These are phyloP conservation scores for Chionodraco myersi DNA, from an alignment of 2,113 vertebrate genomes.

Conservation along the genomic window DNA sequence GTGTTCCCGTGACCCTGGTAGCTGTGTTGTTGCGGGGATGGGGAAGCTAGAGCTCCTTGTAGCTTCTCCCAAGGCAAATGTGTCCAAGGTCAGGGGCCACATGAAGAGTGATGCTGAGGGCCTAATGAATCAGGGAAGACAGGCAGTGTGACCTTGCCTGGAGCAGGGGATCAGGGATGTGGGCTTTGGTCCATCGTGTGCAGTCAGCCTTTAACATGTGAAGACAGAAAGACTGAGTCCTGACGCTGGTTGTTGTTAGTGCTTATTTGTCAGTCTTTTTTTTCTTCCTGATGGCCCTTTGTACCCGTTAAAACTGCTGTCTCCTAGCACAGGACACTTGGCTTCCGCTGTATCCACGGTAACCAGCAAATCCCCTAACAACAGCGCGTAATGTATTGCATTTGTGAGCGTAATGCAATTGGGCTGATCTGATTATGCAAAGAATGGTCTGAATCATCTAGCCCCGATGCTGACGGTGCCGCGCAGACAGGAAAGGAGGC, in stretches of 20 bases:
- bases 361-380: constrained; percentile 68
- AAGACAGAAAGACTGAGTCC: constrained; percentile 9
- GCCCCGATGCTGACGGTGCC: constrained; percentile 48
- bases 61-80: constrained; percentile 12
- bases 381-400: constrained; percentile 71
- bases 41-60: constrained; percentile 3
- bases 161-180: constrained; percentile 25
- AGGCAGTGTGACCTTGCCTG: constrained; percentile 35
- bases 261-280: neutral
- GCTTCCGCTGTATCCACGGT: constrained; percentile 73
- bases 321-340: constrained; percentile 19
- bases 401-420: constrained; percentile 81
- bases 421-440: constrained; percentile 80
- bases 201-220: constrained; percentile 19
- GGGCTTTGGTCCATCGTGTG: neutral
- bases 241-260: neutral
- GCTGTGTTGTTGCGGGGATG: neutral
- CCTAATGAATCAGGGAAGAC: constrained; percentile 35
- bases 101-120: constrained; percentile 23
- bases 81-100: constrained; percentile 25
- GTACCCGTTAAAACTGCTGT: no score
- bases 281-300: neutral
- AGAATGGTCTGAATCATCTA: constrained; percentile 75
- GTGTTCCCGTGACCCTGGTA: constrained; percentile 9
- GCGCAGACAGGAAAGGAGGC: constrained; percentile 54